These are phyloP conservation scores for Paramuricea clavata DNA, from an alignment of 92 coral and sea anemone species.

Conservation along the genomic window DNA sequence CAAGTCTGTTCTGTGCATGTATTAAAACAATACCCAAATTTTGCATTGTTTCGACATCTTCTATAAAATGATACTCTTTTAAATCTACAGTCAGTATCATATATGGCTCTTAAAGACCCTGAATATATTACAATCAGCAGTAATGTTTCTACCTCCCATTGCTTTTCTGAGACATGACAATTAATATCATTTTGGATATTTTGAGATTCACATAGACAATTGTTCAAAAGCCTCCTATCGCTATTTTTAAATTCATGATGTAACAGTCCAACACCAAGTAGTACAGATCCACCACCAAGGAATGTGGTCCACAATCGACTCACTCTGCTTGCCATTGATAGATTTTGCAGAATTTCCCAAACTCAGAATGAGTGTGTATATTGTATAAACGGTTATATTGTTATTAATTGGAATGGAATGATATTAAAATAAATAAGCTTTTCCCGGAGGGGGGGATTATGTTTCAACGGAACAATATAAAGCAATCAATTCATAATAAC, in stretches of 20 bases:
- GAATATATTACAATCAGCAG: background rate
- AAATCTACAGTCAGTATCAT: too few species aligned
- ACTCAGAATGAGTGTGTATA: background rate
- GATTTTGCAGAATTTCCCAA: background rate
- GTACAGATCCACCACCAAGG: constrained; percentile 28
- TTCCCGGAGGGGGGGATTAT: too few species aligned
- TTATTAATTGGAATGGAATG: too few species aligned
- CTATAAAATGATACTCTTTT: too few species aligned
- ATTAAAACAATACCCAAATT: too few species aligned
- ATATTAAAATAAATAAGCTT: too few species aligned
- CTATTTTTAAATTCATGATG: constrained; percentile 3
- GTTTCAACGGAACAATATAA: too few species aligned
- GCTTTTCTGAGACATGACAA: background rate
- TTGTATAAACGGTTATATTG: too few species aligned
- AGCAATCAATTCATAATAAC: too few species aligned
- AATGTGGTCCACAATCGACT: constrained; percentile 1
- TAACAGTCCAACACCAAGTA: constrained; percentile 27
- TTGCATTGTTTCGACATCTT: too few species aligned
- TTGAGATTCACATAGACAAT: constrained; percentile 18
- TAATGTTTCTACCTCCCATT: background rate
- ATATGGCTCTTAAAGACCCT: too few species aligned
- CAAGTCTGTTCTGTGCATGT: too few species aligned
- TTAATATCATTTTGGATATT: background rate
- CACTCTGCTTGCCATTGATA: constrained; percentile 4
- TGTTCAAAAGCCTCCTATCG: background rate